These are phyloP conservation scores for Ganaspis sp. DNA, from an alignment of 1,140 invertebrate species.

Conservation along the genomic window DNA sequence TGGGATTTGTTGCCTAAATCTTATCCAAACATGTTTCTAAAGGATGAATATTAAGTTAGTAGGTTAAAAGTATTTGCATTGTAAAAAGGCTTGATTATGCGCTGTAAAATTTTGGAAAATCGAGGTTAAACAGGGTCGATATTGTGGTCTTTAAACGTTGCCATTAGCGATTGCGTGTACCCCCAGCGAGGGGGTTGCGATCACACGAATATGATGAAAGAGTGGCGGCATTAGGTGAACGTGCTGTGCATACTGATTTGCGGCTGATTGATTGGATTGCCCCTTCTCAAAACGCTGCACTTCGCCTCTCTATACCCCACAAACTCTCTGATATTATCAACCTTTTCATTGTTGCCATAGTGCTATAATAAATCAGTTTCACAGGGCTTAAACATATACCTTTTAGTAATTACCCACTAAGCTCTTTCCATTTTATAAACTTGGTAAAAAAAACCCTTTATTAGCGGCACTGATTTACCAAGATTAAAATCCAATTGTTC, in stretches of 20 bases:
- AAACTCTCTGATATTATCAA: constrained; percentile 69
- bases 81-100: background rate
- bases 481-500: too few relatives aligned
- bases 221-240: constrained; percentile 75
- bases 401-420: constrained; percentile 19
- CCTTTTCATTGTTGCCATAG: constrained; percentile 46
- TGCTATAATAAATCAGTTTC: constrained; percentile 29
- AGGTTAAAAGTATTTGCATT: background rate
- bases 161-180: constrained; percentile 70
- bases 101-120: constrained; percentile 14
- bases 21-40: too few relatives aligned
- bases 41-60: too few relatives aligned
- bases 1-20: too few relatives aligned
- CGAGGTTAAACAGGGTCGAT: constrained; percentile 1
- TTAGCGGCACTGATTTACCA: background rate
- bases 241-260: constrained; percentile 77
- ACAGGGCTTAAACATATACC: constrained; percentile 16
- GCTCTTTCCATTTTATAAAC: constrained; percentile 7
- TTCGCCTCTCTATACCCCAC: constrained; percentile 45
- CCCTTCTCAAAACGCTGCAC: constrained; percentile 54
- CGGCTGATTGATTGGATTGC: constrained; percentile 75
- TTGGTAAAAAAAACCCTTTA: background rate
- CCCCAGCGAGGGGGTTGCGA: constrained; percentile 63
- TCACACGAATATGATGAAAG: constrained; percentile 77
- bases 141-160: constrained; percentile 66